These are phyloP conservation scores for Cephalopachus bancanus DNA, from an alignment of 2,797 vertebrate species.

Conservation along the genomic window DNA sequence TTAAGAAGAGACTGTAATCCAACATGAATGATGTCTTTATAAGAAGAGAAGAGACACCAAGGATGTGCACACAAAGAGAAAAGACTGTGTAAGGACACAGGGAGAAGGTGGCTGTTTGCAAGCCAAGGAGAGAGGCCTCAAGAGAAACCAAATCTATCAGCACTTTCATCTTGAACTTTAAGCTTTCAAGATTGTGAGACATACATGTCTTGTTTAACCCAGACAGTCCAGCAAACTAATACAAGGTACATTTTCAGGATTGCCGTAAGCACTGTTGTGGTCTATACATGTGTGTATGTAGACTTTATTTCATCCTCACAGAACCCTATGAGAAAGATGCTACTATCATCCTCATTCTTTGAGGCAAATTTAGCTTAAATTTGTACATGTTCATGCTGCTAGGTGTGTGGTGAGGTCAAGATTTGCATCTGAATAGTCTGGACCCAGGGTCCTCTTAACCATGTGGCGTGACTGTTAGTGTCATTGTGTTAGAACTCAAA, in stretches of 20 bases:
- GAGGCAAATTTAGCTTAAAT: neutral
- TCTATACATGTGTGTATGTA: neutral
- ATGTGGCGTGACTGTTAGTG: fast-evolving
- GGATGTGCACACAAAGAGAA: fast-evolving
- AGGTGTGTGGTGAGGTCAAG: neutral
- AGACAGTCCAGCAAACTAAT: neutral
- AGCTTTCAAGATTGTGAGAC: neutral
- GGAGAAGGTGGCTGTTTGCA: neutral
- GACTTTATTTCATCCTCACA: neutral
- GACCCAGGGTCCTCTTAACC: neutral
- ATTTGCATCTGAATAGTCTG: neutral
- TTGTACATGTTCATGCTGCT: neutral
- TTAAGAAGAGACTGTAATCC: neutral
- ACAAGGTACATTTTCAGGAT: neutral
- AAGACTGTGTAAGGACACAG: too few relatives aligned
- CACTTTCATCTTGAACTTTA: neutral
- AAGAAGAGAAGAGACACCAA: neutral
- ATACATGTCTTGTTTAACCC: neutral
- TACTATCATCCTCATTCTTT: neutral
- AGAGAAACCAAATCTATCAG: neutral
- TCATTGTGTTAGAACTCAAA: neutral
- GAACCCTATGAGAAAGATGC: neutral
- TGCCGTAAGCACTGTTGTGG: too few relatives aligned
- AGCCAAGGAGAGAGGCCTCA: neutral
- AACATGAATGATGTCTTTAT: neutral